Evolutionary conservation across 1,140 invertebrate species (phyloP), one percentile per base, ranked within the genome.

Genomic region (Probaryconus sp.): DNA sequence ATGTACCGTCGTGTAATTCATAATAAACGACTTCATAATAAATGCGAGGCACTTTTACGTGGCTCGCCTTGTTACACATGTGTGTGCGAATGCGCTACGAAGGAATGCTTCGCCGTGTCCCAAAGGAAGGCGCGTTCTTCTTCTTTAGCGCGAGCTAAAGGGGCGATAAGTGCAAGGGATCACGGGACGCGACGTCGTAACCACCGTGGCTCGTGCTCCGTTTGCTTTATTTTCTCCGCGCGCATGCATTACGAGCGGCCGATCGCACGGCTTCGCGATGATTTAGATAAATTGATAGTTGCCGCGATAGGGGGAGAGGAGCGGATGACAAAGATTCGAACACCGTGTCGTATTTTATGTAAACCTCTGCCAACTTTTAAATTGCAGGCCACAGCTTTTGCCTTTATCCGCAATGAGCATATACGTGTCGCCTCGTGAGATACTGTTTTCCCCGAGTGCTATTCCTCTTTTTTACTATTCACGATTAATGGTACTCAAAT

Each of bases 21-120:
- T 85, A 87, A 88, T 88, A 87, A 87, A 88, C 87, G 82, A 87
- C 86, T 85, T 85, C n/a, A n/a, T n/a, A n/a, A 88, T 86, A 88
- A 88, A 87, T 88, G 83, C 80, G 82, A 82, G 82, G 81, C 81
- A 83, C 79, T 86, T 87, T 85, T 69, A 50, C 48, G 24, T 26
- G 21, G 38, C 40, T 30, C 51, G 56, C 64, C 24, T 50, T 58
- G 60, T 61, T 65, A 53, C 65, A 69, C 65, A 53, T 58, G 65
- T 58, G 58, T 47, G 51, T 40, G 45, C 55, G 71, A 68, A 74
- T 74, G 48, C 31, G n/a, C 45, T 16, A 33, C 28, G 43, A n/a
- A n/a, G n/a, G n/a, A n/a, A n/a, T n/a, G n/a, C n/a, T n/a, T n/a
- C n/a, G n/a, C n/a, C n/a, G n/a, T n/a, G n/a, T 47, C 26, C 43